Evolutionary conservation across 1,140 invertebrate species (phyloP), one percentile per base, ranked within the genome.

Genomic region (Apis cerana): DNA sequence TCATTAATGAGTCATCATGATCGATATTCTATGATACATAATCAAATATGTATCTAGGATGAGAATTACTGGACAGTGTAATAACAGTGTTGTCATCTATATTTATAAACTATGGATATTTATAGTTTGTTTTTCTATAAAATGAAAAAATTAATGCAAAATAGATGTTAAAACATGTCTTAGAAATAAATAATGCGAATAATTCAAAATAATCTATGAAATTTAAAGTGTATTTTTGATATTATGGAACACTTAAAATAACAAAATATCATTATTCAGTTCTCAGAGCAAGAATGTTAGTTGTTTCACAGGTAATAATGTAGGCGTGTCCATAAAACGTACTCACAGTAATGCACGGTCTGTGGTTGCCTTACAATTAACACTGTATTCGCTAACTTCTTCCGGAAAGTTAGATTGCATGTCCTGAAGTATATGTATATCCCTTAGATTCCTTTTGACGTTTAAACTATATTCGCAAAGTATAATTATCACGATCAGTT

Each of bases 261-360:
- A 82, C 61, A 70, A 82, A 75, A 83, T 76, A 82, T 78, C 82
- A 88, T 89, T 67, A 74, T 74, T 82, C 78, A 23, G 71, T 91
- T 91, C 86, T 79, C 87, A 88, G 74, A 67, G 33, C 10, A 84
- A 86, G 87, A 90, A 90, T 89, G 86, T 87, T 80, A 87, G 82
- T 85, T 75, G 84, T 88, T 86, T 84, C 78, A 59, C 81, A 58
- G 52, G 68, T 90, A 89, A 89, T 71, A 70, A 89, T 86, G 77
- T 82, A 86, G 87, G 82, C 48, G 88, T 85, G 87, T 75, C 84
- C 43, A 43, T 69, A 17, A 81, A 70, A 83, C 68, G 52, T 79
- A 80, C 48, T 27, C 58, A 61, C 65, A 43, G 59, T 89, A 88
- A 89, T 85, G 71, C 59, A 62, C 43, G 62, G 64, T 15, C 65